These are phyloP conservation scores for Aix galericulata DNA, from an alignment of 2,113 vertebrate species.

Conservation along the genomic window DNA sequence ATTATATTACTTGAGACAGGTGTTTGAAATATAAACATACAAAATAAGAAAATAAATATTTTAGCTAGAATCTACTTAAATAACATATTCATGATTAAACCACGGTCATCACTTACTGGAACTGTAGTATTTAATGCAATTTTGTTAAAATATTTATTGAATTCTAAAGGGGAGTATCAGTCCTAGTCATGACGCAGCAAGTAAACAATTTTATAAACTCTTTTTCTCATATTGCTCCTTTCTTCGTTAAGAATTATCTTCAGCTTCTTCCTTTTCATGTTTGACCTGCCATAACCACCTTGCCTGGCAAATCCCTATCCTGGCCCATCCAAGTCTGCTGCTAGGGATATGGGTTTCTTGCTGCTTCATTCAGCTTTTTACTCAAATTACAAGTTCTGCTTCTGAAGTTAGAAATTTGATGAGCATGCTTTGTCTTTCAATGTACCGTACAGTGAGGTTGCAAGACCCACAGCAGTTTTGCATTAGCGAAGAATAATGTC, in stretches of 20 bases:
- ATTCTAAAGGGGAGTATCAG: background rate
- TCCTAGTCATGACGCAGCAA: background rate
- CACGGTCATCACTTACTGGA: background rate
- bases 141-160: background rate
- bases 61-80: background rate
- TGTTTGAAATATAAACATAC: background rate
- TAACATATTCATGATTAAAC: background rate
- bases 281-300: background rate
- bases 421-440: background rate
- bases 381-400: background rate
- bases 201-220: background rate
- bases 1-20: background rate
- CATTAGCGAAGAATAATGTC: background rate
- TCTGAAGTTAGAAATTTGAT: fast-evolving
- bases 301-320: background rate
- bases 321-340: background rate
- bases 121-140: background rate
- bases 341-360: background rate
- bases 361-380: background rate
- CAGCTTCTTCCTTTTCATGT: background rate
- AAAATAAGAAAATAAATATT: background rate
- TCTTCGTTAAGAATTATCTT: background rate
- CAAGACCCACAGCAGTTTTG: background rate
- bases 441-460: fast-evolving
- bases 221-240: background rate